Evolutionary conservation across 2,888 invertebrate species (phyloP).

Genomic region (Pharmacophagus antenor): DNA sequence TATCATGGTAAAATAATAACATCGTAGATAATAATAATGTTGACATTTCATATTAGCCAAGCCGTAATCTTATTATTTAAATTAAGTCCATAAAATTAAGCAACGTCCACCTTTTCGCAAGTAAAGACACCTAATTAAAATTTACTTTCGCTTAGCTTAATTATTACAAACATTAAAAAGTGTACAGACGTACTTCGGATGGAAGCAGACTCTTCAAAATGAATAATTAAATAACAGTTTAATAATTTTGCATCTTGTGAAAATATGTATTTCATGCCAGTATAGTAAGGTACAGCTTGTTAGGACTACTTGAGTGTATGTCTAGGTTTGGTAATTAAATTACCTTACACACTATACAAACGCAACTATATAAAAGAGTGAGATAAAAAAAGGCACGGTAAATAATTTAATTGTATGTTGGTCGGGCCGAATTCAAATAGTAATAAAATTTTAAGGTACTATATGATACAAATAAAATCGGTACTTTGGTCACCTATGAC

Average conservation of each 20-base stretch:
- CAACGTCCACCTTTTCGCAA: neutral
- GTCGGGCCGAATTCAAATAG: too few species aligned
- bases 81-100: conserved; percentile 4
- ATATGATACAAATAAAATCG: too few species aligned
- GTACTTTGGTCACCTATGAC: too few species aligned
- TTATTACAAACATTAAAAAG: neutral
- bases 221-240: neutral
- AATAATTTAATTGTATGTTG: too few species aligned
- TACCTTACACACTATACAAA: too few species aligned
- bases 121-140: conserved; percentile 1
- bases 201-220: neutral
- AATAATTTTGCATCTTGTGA: neutral
- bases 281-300: too few species aligned
- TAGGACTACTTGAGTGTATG: too few species aligned
- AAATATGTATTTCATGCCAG: neutral
- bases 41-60: neutral
- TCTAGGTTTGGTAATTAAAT: too few species aligned
- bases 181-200: neutral
- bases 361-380: too few species aligned
- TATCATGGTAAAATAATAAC: neutral
- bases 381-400: too few species aligned
- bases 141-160: neutral
- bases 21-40: neutral
- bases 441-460: too few species aligned
- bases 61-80: neutral